Evolutionary conservation across 2,113 vertebrate species (phyloP).

Genomic region (Oreamnos americanus): DNA sequence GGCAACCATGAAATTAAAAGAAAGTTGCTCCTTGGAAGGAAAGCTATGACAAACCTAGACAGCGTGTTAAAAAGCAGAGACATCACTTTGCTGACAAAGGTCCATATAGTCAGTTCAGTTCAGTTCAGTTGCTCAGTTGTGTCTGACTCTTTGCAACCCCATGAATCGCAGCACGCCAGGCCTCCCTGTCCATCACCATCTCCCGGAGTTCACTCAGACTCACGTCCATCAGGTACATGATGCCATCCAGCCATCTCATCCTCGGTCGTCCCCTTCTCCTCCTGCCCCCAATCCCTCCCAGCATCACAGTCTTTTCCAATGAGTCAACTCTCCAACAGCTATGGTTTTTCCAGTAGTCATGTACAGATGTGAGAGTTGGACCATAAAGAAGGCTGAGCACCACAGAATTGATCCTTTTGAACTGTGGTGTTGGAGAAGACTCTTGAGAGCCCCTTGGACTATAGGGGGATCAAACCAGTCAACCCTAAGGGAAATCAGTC

Average conservation of each 20-base stretch:
- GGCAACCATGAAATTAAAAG: not conserved
- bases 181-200: too few species aligned
- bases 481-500: not conserved
- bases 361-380: not conserved
- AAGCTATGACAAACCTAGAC: not conserved
- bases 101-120: not conserved
- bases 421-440: not conserved
- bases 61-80: not conserved
- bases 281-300: too few species aligned
- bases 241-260: too few species aligned
- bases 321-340: not conserved
- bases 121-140: too few species aligned
- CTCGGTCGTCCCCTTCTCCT: too few species aligned
- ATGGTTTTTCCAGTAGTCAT: not conserved
- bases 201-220: too few species aligned
- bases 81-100: not conserved
- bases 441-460: not conserved
- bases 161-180: too few species aligned
- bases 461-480: not conserved
- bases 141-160: too few species aligned
- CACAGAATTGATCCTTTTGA: not conserved
- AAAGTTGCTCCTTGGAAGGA: not conserved
- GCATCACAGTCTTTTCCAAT: too few species aligned
- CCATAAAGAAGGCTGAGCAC: not conserved
- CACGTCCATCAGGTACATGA: too few species aligned